These are phyloP conservation scores for Leuciscus waleckii DNA, from an alignment of 2,797 vertebrate species.

Conservation along the genomic window DNA sequence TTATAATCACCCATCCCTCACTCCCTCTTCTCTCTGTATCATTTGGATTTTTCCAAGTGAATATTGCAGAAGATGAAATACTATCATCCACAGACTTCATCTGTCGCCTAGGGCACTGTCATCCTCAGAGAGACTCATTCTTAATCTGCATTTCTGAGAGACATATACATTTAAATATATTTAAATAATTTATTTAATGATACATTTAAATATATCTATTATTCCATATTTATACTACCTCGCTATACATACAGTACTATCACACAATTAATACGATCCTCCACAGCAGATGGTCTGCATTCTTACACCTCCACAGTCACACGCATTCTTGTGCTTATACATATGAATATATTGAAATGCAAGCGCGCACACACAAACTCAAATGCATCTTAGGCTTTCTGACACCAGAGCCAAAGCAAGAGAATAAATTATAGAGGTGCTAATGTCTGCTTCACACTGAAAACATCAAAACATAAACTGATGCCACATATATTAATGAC, in stretches of 20 bases:
- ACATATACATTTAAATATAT: background rate
- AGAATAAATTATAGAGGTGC: background rate
- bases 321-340: conserved; percentile 13
- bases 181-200: background rate
- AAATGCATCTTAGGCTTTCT: conserved; percentile 25
- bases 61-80: conserved; percentile 26
- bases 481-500: conserved; percentile 1
- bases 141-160: background rate
- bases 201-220: background rate
- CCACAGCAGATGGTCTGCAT: conserved; percentile 65
- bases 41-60: conserved; percentile 18
- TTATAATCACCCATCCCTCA: conserved; percentile 36
- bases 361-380: conserved; percentile 12
- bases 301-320: conserved; percentile 46
- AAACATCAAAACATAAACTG: background rate
- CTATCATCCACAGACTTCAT: conserved; percentile 13
- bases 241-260: background rate
- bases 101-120: background rate
- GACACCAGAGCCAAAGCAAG: background rate
- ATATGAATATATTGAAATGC: conserved; percentile 23
- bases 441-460: conserved; percentile 8
- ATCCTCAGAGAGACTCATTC: background rate
- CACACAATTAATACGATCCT: conserved; percentile 4
- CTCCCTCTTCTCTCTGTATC: conserved; percentile 1
- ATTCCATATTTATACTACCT: background rate